Percentiles rank a stretch among this genome's conserved stretches.
These are phyloP conservation scores for Semicossyphus pulcher DNA, from an alignment of 2,113 vertebrate genomes.

Conservation along the genomic window DNA sequence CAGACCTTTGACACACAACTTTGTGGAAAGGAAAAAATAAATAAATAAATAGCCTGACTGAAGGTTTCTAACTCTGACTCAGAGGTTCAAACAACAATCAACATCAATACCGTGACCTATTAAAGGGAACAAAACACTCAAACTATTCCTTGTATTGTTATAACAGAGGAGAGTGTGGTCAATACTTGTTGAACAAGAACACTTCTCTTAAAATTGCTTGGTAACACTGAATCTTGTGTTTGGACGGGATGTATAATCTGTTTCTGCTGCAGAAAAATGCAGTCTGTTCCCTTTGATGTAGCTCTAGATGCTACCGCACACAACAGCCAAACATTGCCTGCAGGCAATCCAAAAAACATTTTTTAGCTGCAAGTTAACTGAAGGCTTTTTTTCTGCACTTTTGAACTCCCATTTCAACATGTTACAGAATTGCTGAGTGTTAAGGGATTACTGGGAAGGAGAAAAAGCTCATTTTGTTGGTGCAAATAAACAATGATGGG, in stretches of 20 bases:
- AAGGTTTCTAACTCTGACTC: slow-evolving; percentile 6
- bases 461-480: slow-evolving; percentile 1
- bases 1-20: slow-evolving; percentile 26
- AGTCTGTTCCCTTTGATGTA: background rate
- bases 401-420: slow-evolving; percentile 7
- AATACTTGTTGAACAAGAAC: slow-evolving; percentile 23
- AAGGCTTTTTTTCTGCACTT: background rate
- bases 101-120: slow-evolving; percentile 45
- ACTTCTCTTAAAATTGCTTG: background rate
- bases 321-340: slow-evolving; percentile 7
- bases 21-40: background rate
- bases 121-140: slow-evolving; percentile 21
- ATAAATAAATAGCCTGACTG: too few species aligned
- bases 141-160: slow-evolving; percentile 3
- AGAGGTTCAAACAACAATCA: slow-evolving; percentile 20
- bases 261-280: background rate
- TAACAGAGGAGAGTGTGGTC: background rate
- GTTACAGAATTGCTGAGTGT: slow-evolving; percentile 20
- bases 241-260: background rate
- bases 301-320: background rate
- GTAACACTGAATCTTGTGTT: background rate
- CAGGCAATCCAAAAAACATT: slow-evolving; percentile 17
- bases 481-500: slow-evolving; percentile 11
- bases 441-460: background rate
- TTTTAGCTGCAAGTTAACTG: slow-evolving; percentile 2